Conservation (phyloP, 2,888 invertebrate species). For the Marronus borbonicus region DNA sequence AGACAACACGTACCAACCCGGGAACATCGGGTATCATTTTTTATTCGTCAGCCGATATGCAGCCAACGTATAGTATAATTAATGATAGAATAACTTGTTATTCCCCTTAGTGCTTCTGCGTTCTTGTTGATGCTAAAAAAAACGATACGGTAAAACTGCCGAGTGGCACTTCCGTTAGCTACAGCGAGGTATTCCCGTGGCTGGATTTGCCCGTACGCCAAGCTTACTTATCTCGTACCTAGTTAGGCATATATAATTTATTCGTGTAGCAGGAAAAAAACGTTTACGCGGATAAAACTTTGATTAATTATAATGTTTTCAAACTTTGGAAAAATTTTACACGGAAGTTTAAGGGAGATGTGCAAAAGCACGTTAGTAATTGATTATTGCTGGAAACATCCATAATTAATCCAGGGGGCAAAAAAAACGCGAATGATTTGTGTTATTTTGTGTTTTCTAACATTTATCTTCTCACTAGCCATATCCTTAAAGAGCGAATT, state of each 20-base stretch:
- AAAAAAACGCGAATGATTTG: no score
- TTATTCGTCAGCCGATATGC: background rate
- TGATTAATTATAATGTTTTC: slow-evolving; percentile 5
- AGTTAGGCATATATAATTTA: background rate
- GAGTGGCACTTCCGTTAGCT: background rate
- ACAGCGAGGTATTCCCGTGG: background rate
- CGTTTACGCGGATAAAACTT: slow-evolving; percentile 1
- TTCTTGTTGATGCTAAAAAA: background rate
- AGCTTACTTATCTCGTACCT: background rate
- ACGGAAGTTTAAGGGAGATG: background rate
- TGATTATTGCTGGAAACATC: no score
- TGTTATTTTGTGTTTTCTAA: no score
- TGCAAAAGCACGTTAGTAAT: no score
- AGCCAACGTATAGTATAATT: background rate
- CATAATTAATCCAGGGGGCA: no score
- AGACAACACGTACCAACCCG: background rate
- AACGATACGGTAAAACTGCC: background rate
- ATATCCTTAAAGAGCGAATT: no score
- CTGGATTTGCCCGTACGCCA: background rate
- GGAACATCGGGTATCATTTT: background rate
- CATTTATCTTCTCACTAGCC: no score
- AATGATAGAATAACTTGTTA: background rate
- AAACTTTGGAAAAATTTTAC: background rate
- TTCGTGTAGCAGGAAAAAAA: background rate
- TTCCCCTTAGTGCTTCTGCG: background rate